These are phyloP conservation scores for Takifugu rubripes DNA, from an alignment of 2,797 vertebrate genomes.

Conservation along the genomic window DNA sequence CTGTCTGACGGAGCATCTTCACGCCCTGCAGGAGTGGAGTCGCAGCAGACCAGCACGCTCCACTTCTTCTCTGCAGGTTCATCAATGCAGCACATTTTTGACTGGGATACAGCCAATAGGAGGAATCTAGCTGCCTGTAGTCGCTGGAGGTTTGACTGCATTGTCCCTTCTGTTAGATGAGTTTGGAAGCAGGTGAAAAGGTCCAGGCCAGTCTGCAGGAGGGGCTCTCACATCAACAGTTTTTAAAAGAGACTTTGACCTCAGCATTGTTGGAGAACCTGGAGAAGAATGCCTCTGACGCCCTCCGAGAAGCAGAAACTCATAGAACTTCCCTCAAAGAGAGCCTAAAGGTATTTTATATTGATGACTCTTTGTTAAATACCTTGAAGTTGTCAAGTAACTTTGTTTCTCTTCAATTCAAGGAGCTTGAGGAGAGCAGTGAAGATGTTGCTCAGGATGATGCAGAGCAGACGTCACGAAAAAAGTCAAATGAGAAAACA, in stretches of 20 bases:
- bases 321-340: conserved; percentile 42
- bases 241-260: conserved; percentile 66
- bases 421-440: conserved; percentile 59
- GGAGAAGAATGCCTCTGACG: conserved; percentile 50
- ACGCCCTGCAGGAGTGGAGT: conserved; percentile 69
- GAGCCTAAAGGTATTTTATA: conserved; percentile 58
- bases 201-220: conserved; percentile 57
- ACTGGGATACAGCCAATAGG: no score
- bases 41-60: conserved; percentile 40
- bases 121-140: no score
- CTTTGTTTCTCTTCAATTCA: conserved; percentile 7
- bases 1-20: conserved; percentile 57
- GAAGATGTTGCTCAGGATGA: conserved; percentile 27
- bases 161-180: conserved; percentile 45
- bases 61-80: conserved; percentile 62
- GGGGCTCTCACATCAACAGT: conserved; percentile 62
- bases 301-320: conserved; percentile 46
- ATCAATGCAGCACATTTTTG: background rate
- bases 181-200: conserved; percentile 59
- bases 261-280: conserved; percentile 58
- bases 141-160: no score
- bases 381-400: background rate
- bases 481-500: conserved; percentile 41
- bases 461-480: conserved; percentile 35
- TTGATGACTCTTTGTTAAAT: background rate